These are phyloP conservation scores for Nudaria mundana DNA, from an alignment of 2,888 invertebrate species.

Conservation along the genomic window DNA sequence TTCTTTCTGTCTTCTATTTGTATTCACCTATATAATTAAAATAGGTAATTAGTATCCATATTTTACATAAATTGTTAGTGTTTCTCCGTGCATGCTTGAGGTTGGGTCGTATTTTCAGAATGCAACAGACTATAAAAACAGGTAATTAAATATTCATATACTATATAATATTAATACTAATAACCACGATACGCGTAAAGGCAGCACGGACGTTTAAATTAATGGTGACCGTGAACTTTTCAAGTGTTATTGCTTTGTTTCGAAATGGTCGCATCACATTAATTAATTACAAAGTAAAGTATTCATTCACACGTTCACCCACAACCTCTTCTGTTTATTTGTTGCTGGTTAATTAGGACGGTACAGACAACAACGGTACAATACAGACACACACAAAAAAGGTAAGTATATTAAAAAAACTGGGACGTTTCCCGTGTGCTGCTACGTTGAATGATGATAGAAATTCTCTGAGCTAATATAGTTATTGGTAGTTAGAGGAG, in stretches of 20 bases:
- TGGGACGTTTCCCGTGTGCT: too few relatives aligned
- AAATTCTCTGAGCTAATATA: too few relatives aligned
- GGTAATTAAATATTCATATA: not conserved
- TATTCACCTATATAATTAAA: too few relatives aligned
- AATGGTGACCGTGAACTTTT: conserved; percentile 23
- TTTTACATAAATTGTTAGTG: too few relatives aligned
- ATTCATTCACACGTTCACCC: conserved; percentile 18
- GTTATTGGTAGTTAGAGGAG: too few relatives aligned
- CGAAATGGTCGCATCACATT: conserved; percentile 10
- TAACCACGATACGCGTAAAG: conserved; percentile 1
- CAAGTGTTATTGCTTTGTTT: conserved; percentile 9
- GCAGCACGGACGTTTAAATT: conserved; percentile 15
- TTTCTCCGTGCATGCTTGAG: too few relatives aligned
- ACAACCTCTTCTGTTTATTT: conserved; percentile 26
- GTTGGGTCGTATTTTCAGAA: too few relatives aligned
- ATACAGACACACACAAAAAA: too few relatives aligned
- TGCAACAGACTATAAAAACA: not conserved
- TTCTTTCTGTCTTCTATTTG: too few relatives aligned
- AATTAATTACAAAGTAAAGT: conserved; percentile 20
- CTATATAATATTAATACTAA: not conserved
- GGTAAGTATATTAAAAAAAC: too few relatives aligned
- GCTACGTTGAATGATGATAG: too few relatives aligned
- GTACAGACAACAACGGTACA: conserved; percentile 14
- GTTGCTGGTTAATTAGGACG: conserved; percentile 21
- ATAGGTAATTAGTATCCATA: too few relatives aligned